Evolutionary conservation across 2,113 vertebrate species (phyloP).

Genomic region (Epinephelus cyanopodus): DNA sequence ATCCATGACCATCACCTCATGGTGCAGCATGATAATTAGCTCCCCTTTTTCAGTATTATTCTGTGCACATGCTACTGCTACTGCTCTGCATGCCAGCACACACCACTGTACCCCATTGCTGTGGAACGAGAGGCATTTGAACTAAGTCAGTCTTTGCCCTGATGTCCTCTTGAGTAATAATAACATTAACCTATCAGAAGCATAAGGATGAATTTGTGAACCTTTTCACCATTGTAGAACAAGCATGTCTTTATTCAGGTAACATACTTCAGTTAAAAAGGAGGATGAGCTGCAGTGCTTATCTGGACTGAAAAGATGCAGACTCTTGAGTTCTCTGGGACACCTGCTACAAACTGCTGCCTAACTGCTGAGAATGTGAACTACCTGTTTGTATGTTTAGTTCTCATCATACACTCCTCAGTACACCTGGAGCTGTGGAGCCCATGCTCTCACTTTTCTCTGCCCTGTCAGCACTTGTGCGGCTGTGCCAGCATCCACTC

Average conservation of each 20-base stretch:
- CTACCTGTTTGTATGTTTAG: background rate
- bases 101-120: background rate
- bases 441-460: conserved; percentile 13
- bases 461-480: conserved; percentile 66
- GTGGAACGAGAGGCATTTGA: background rate
- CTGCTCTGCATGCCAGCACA: background rate
- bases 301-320: conserved; percentile 22
- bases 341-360: conserved; percentile 26
- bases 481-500: conserved; percentile 26
- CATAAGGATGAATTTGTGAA: no score
- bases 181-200: background rate
- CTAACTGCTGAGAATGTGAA: background rate
- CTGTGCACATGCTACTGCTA: no score
- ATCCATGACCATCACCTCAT: no score
- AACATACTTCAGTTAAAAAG: background rate
- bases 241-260: background rate
- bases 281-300: background rate
- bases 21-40: background rate
- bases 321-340: background rate
- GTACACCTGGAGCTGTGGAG: conserved; percentile 43
- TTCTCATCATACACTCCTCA: background rate
- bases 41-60: background rate
- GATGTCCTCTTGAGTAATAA: background rate
- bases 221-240: background rate
- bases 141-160: background rate